Percentiles rank a stretch among this genome's conserved stretches.
Evolutionary conservation across 2,888 invertebrate genomes (phyloP).

Genomic region (Melangyna quadrimaculata): DNA sequence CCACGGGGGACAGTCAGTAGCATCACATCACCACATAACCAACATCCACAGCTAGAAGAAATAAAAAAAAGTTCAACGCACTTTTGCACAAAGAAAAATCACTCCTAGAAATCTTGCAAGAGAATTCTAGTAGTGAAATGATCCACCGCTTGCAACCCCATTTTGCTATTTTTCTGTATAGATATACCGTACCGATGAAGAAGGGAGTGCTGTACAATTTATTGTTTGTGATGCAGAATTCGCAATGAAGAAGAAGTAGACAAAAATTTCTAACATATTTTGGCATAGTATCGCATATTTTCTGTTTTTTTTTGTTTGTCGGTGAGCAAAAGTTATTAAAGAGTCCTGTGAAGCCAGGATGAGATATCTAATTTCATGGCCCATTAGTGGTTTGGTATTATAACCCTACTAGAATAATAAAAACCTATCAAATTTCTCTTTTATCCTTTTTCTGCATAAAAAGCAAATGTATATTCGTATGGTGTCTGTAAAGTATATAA

Average conservation of each 20-base stretch:
- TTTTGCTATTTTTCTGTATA: not conserved
- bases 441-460: conserved; percentile 66
- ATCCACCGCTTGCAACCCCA: conserved; percentile 3
- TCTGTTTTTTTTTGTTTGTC: not conserved
- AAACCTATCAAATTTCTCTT: conserved; percentile 66
- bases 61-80: conserved; percentile 41
- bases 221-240: conserved; percentile 26
- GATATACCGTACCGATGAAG: no score
- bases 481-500: not conserved
- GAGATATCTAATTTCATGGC: conserved; percentile 70
- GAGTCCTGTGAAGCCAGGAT: conserved; percentile 44
- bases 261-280: conserved; percentile 11
- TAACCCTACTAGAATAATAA: conserved; percentile 34
- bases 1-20: conserved; percentile 28
- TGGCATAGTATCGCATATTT: conserved; percentile 26
- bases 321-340: conserved; percentile 42
- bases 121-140: not conserved
- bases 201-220: conserved; percentile 30
- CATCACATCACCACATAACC: conserved; percentile 12
- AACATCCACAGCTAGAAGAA: conserved; percentile 11
- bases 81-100: conserved; percentile 16
- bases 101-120: conserved; percentile 1
- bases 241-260: not conserved
- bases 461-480: conserved; percentile 8
- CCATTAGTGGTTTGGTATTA: conserved; percentile 68